Percentiles rank a stretch among this genome's conserved stretches.
Conservation (phyloP, 2,113 vertebrate species). For the Anolis sagrei region DNA sequence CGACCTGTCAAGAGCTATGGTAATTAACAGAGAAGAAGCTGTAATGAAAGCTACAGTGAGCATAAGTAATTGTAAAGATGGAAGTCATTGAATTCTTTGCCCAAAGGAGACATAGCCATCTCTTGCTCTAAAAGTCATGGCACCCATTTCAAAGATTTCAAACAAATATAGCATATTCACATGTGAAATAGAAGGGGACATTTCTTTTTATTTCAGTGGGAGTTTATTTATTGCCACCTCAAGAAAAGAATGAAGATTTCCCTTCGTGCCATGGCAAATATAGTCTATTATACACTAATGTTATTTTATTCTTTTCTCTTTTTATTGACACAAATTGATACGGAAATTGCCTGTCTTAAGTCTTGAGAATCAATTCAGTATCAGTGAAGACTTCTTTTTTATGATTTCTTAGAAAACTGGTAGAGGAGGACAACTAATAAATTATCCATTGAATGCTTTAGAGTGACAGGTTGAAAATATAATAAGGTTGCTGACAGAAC, state of each 20-base stretch:
- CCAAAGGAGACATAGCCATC: background rate
- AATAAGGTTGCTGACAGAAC: conserved; percentile 11
- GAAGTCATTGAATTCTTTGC: background rate
- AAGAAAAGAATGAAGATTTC: conserved; percentile 39
- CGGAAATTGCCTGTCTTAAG: conserved; percentile 49
- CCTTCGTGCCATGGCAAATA: background rate
- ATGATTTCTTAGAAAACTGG: conserved; percentile 22
- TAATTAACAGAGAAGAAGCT: no score
- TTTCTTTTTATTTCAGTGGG: conserved; percentile 38
- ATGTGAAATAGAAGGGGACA: background rate
- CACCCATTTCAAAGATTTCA: background rate
- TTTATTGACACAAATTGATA: conserved; percentile 50
- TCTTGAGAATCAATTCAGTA: conserved; percentile 37
- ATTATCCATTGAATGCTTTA: conserved; percentile 13
- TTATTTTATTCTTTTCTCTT: conserved; percentile 45
- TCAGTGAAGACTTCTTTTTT: conserved; percentile 19
- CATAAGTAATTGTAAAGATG: background rate
- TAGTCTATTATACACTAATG: conserved; percentile 36
- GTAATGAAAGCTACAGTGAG: no score
- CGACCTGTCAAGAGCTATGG: no score
- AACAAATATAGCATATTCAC: background rate
- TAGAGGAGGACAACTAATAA: conserved; percentile 17
- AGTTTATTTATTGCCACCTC: conserved; percentile 33
- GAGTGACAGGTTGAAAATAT: background rate
- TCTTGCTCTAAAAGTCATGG: background rate